These are phyloP conservation scores for Parazoanthus atlanticus DNA, from an alignment of 92 coral and sea anemone genomes.

Conservation along the genomic window DNA sequence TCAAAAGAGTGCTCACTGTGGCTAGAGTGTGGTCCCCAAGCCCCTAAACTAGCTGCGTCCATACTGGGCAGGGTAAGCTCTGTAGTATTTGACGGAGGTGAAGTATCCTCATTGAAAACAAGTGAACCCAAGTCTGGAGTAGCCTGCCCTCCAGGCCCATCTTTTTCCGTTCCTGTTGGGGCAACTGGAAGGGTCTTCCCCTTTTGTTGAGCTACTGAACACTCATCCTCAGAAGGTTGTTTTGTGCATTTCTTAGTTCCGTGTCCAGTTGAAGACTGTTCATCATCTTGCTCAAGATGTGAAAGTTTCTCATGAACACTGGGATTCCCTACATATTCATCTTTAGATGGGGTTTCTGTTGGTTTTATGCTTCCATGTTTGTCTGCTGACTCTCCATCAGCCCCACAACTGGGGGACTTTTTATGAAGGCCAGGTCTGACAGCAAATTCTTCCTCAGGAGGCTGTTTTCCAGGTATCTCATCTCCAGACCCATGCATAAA, in stretches of 20 bases:
- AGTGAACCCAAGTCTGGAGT: constrained; percentile 22
- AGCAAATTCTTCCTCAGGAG: background rate
- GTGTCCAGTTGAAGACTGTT: background rate
- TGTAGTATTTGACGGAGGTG: background rate
- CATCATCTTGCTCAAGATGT: background rate
- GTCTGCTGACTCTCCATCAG: background rate
- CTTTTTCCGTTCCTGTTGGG: constrained; percentile 4
- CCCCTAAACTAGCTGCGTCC: background rate
- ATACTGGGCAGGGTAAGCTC: background rate
- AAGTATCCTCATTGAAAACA: background rate
- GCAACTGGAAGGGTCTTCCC: constrained; percentile 25
- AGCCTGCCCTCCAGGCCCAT: constrained; percentile 16
- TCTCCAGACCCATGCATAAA: background rate
- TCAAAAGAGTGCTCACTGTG: background rate
- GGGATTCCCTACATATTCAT: background rate
- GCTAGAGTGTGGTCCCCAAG: background rate
- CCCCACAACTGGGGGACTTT: background rate
- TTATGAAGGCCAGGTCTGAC: background rate
- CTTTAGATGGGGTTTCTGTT: background rate
- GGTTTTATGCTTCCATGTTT: background rate
- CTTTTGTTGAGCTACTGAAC: background rate
- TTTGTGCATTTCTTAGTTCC: background rate
- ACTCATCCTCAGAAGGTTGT: constrained; percentile 28
- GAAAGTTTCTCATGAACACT: too few species aligned
- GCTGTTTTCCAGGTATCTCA: background rate